Evolutionary conservation across 2,888 invertebrate genomes (phyloP).

Genomic region (Diaperis boleti): DNA sequence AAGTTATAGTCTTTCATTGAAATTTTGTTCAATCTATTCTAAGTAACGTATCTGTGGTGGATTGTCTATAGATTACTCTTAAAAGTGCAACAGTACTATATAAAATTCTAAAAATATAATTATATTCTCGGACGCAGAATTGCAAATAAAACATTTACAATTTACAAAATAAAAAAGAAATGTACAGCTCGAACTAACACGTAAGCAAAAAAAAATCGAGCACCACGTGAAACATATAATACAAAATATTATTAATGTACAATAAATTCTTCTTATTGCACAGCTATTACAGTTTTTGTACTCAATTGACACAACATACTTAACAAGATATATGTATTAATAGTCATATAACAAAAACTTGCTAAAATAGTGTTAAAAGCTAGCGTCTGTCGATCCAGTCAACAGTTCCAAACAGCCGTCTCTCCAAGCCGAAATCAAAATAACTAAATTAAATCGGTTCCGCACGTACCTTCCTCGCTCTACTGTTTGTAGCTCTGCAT

Average conservation of each 20-base stretch:
- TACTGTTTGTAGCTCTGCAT: constrained; percentile 61
- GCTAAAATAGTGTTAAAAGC: constrained; percentile 27
- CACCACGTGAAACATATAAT: constrained; percentile 31
- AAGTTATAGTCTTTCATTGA: constrained; percentile 34
- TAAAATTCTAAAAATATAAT: constrained; percentile 47
- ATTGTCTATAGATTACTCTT: constrained; percentile 47
- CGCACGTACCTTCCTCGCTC: constrained; percentile 19
- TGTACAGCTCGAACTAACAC: constrained; percentile 34
- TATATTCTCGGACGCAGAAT: constrained; percentile 38
- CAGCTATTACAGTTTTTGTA: constrained; percentile 38
- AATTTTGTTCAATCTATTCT: constrained; percentile 39
- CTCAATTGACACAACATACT: constrained; percentile 28
- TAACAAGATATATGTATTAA: constrained; percentile 9
- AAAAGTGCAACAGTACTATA: constrained; percentile 48
- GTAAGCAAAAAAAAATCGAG: constrained; percentile 31
- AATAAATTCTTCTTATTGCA: constrained; percentile 37
- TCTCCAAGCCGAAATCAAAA: constrained; percentile 16
- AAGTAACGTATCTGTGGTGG: constrained; percentile 37
- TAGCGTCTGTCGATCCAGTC: constrained; percentile 14
- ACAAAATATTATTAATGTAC: constrained; percentile 31
- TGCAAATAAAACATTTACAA: constrained; percentile 27
- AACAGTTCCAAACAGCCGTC: constrained; percentile 5
- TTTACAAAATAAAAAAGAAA: constrained; percentile 24
- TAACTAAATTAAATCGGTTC: constrained; percentile 5
- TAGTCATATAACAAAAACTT: constrained; percentile 20